Percentiles rank a stretch among this genome's conserved stretches.
These are phyloP conservation scores for Phrynosoma platyrhinos DNA, from an alignment of 2,113 vertebrate genomes.

Conservation along the genomic window DNA sequence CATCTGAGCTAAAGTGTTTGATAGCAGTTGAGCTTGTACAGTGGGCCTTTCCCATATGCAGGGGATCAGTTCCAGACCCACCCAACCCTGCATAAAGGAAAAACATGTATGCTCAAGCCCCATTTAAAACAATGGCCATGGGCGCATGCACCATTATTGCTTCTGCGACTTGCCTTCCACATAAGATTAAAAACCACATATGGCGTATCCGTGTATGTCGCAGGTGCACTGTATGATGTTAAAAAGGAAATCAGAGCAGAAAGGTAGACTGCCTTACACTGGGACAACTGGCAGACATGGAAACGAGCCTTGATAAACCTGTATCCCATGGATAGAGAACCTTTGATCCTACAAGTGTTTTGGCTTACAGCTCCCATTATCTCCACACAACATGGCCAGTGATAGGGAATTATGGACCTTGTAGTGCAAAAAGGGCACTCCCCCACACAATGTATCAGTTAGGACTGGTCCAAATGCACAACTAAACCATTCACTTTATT, in stretches of 20 bases:
- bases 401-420: neutral
- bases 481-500: neutral
- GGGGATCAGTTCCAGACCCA: no score
- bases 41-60: no score
- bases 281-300: neutral
- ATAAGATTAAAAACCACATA: no score
- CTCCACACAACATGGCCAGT: no score
- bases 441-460: neutral
- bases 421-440: no score
- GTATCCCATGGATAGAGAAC: neutral
- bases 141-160: no score
- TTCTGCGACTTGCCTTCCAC: no score
- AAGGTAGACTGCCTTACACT: neutral
- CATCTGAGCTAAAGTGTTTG: neutral
- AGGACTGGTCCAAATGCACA: neutral
- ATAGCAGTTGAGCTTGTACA: neutral
- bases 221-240: neutral
- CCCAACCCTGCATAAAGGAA: no score
- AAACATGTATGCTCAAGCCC: no score
- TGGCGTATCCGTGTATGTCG: no score
- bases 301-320: neutral
- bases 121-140: no score
- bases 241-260: neutral
- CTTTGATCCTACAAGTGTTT: neutral
- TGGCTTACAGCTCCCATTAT: neutral